Evolutionary conservation across 2,113 vertebrate genomes (phyloP), one percentile per base, ranked within the genome.

Genomic region (Neolamprologus longior): DNA sequence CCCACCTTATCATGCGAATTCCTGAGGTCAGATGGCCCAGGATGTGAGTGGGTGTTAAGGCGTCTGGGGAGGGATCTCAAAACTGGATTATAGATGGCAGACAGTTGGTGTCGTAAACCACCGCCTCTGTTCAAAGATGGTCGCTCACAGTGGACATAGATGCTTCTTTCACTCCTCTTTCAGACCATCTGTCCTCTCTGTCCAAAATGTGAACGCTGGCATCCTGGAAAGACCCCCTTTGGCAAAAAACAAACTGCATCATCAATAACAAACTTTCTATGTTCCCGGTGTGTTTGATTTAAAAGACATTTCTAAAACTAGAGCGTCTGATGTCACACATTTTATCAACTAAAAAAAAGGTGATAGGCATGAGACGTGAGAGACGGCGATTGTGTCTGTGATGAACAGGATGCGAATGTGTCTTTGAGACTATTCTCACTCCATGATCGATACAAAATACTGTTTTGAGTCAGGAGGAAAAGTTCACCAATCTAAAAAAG

Each of bases 1-100:
- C 0, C 0, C 42, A 45, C 42, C 42, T 14, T 45, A 45, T 45
- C 42, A 2, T 45, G 42, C 0, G 3, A 45, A 0, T 7, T 45
- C 13, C 42, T 45, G 42, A 45, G 13, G 42, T 45, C 42, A 45
- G 42, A 14, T 4, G 42, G 1, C 0, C 42, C 42, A 45, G 42
- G 42, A 1, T 45, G 42, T 2, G 42, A 7, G 42, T 45, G 13
- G 13, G 13, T 3, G 2, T 45, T 45, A 45, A 45, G 42, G 42
- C 1, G 3, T 45, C 42, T 45, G 42, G 42, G 42, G 1, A 14
- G 42, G 40, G 42, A 45, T 0, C 6, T 45, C 6, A 45, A 45
- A 15, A 7, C 42, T 15, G 42, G 42, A 45, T 14, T 2, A 45
- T 45, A 45, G 42, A 45, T 45, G 42, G 1, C 42, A 45, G 42